Base-by-base conservation (phyloP, 2,888 invertebrate genomes). In the Ditula angustiorana region DNA sequence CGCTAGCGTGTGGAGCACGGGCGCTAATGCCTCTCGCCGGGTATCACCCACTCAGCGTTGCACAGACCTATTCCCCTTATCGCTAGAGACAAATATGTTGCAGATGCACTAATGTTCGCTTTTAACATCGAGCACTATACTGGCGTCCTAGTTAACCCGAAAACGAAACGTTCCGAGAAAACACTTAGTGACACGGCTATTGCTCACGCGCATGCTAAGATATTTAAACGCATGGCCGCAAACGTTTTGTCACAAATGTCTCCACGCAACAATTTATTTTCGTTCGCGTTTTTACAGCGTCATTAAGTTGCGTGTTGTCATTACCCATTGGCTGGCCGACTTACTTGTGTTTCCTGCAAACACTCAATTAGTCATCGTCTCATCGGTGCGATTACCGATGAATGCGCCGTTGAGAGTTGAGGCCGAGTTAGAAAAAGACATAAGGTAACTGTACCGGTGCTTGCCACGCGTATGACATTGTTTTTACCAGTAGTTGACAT, bases 41-140 rank as follows among this genome's bases (percentile, higher is more conserved):
- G 84, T 84, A 79, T 78, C 71, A 76, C 73, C 79, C 77, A 80
- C 82, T 84, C 71, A 69, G 78, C 78, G 76, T 73, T 74, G 71
- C 73, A 71, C 75, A 81, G 80, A 85, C 83, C 85, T 83, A 82
- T 85, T 87, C 88, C 76, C 80, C 75, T 78, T 79, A 78, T 82
- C 74, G 78, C 85, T 82, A 80, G 83, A 79, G 73, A 79, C 74
- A 72, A 77, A 76, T 73, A 73, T 79, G 74, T 77, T 75, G 69
- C 67, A 76, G 73, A 77, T 81, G 78, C 81, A 76, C 73, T 79
- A 67, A 70, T 61, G 66, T 67, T 66, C 59, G 68, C 69, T 71
- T 70, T 73, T 61, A 70, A 56, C 68, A 55, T 24, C 52, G 44
- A 44, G 33, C n/a, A n/a, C n/a, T n/a, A n/a, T n/a, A n/a, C 28